These are phyloP conservation scores for Cyphomyrmex costatus DNA, from an alignment of 1,140 invertebrate species.

Conservation along the genomic window DNA sequence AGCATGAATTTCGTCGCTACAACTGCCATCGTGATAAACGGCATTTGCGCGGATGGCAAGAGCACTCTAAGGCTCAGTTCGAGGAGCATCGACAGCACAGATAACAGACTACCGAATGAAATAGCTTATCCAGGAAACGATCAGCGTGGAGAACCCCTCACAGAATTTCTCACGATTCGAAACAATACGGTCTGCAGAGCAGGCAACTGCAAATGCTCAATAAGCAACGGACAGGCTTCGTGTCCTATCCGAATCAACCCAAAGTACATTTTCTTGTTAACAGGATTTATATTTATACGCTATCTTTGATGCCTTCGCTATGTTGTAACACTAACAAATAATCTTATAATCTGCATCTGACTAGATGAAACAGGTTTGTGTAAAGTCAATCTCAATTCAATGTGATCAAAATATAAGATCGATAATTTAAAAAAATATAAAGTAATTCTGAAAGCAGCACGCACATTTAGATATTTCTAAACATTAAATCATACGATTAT, in stretches of 20 bases:
- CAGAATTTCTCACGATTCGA: slow-evolving; percentile 29
- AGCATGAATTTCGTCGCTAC: slow-evolving; percentile 74
- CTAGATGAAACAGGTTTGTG: background rate
- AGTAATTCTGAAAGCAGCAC: background rate
- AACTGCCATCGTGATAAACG: slow-evolving; percentile 65
- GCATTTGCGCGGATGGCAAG: slow-evolving; percentile 77
- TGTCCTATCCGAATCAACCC: background rate
- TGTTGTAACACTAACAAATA: too few species aligned
- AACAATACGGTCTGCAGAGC: slow-evolving; percentile 81
- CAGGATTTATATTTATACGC: background rate
- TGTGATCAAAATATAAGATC: background rate
- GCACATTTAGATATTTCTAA: background rate
- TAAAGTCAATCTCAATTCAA: background rate
- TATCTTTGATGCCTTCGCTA: background rate
- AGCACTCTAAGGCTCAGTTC: slow-evolving; percentile 77
- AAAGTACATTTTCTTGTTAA: background rate
- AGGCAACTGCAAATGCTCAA: slow-evolving; percentile 79
- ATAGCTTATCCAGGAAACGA: slow-evolving; percentile 74
- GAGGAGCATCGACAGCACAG: slow-evolving; percentile 66
- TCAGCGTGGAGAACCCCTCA: background rate
- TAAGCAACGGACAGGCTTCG: slow-evolving; percentile 64
- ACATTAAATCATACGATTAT: background rate
- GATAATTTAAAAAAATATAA: background rate
- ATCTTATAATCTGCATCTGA: background rate
- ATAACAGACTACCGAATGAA: slow-evolving; percentile 77